Conservation (phyloP, 2,113 vertebrate species). For the Melanotaenia duboulayi region DNA sequence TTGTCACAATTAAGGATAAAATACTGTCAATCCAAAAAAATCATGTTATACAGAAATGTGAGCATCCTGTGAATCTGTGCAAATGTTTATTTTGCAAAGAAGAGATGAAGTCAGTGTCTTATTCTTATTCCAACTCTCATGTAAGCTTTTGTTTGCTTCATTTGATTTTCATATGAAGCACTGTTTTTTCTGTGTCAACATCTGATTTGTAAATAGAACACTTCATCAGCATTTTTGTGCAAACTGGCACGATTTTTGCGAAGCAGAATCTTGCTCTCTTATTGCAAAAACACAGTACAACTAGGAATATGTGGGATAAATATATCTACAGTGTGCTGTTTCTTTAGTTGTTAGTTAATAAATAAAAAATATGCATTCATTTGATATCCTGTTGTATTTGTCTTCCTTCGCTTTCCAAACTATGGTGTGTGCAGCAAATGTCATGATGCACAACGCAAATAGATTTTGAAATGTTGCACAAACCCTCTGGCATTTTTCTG, state of each 20-base stretch:
- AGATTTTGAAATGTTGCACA: slow-evolving; percentile 32
- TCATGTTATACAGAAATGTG: slow-evolving; percentile 34
- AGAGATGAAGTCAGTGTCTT: slow-evolving; percentile 38
- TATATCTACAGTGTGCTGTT: slow-evolving; percentile 74
- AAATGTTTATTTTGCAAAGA: slow-evolving; percentile 37
- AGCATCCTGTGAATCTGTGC: slow-evolving; percentile 37
- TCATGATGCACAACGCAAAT: slow-evolving; percentile 35
- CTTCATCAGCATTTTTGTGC: slow-evolving; percentile 58
- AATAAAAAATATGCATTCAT: slow-evolving; percentile 82
- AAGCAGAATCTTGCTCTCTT: slow-evolving; percentile 61
- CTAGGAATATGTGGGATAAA: slow-evolving; percentile 71
- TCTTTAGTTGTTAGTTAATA: slow-evolving; percentile 73
- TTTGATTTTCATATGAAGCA: slow-evolving; percentile 47
- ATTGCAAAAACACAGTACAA: slow-evolving; percentile 58
- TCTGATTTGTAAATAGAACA: slow-evolving; percentile 72
- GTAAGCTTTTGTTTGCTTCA: slow-evolving; percentile 29
- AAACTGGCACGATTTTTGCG: slow-evolving; percentile 51
- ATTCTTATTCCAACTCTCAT: slow-evolving; percentile 13
- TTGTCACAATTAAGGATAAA: slow-evolving; percentile 5
- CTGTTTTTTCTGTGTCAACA: slow-evolving; percentile 49
- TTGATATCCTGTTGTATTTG: slow-evolving; percentile 56
- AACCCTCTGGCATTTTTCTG: slow-evolving; percentile 34
- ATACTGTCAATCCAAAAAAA: slow-evolving; percentile 20
- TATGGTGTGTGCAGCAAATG: slow-evolving; percentile 25
- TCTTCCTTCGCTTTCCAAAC: slow-evolving; percentile 51